These are phyloP conservation scores for Erinaceus europaeus DNA, from an alignment of 2,113 vertebrate species.

Conservation along the genomic window DNA sequence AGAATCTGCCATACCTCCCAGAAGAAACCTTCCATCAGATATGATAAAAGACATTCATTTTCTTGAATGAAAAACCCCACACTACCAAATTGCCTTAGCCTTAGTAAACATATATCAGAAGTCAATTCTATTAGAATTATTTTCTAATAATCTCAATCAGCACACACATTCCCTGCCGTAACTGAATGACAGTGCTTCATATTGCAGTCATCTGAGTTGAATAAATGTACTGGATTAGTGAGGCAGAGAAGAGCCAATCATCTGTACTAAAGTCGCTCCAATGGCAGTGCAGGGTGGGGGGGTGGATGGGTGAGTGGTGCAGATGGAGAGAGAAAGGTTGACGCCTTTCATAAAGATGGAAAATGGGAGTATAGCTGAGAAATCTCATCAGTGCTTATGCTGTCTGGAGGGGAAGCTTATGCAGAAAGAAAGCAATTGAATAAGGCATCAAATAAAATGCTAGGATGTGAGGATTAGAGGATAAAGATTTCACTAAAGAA, in stretches of 20 bases:
- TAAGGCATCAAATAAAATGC: constrained; percentile 64
- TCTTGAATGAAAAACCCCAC: constrained; percentile 41
- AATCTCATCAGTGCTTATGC: constrained; percentile 71
- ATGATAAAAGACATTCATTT: constrained; percentile 25
- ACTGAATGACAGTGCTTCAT: constrained; percentile 31
- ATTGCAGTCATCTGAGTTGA: constrained; percentile 29
- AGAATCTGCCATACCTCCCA: constrained; percentile 54
- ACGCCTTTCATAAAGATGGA: constrained; percentile 71
- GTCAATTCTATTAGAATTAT: constrained; percentile 59
- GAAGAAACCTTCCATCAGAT: constrained; percentile 47
- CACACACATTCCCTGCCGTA: constrained; percentile 27
- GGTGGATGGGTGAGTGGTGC: not conserved
- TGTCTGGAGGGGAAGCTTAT: constrained; percentile 66
- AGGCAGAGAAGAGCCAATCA: constrained; percentile 68
- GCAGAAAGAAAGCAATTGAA: constrained; percentile 72
- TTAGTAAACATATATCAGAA: constrained; percentile 48
- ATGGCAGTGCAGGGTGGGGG: not conserved
- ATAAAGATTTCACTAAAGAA: constrained; percentile 69
- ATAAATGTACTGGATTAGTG: constrained; percentile 56
- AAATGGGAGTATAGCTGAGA: constrained; percentile 63
- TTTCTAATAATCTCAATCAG: constrained; percentile 72
- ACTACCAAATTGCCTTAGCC: constrained; percentile 22
- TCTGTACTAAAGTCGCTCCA: constrained; percentile 33
- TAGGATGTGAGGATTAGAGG: constrained; percentile 75
- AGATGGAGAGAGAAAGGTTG: constrained; percentile 28